These are phyloP conservation scores for Polyodon spathula DNA, from an alignment of 2,113 vertebrate species.

Conservation along the genomic window DNA sequence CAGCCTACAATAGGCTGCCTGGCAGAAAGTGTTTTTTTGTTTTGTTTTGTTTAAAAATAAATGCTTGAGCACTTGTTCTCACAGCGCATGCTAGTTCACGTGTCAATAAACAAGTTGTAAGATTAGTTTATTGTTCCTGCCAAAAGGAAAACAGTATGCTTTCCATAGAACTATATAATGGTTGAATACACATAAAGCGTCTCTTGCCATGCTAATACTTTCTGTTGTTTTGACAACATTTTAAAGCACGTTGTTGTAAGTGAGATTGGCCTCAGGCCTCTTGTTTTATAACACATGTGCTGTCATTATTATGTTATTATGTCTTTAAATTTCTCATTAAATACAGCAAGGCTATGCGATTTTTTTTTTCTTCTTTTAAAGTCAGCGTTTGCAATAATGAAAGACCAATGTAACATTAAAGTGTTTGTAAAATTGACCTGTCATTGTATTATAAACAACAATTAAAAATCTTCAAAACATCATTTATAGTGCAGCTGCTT, in stretches of 20 bases:
- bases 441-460: conserved; percentile 28
- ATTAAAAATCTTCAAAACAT: conserved; percentile 13
- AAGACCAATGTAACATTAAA: conserved; percentile 7
- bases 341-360: conserved; percentile 11
- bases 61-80: conserved; percentile 11
- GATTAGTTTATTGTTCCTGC: conserved; percentile 21
- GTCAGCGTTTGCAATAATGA: conserved; percentile 16
- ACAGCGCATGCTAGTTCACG: conserved; percentile 35
- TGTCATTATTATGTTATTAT: neutral
- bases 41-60: conserved; percentile 22
- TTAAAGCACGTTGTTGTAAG: no score
- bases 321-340: conserved; percentile 13
- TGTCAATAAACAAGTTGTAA: conserved; percentile 34
- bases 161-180: no score
- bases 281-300: no score
- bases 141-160: conserved; percentile 30
- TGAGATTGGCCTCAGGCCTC: no score
- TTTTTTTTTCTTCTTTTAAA: conserved; percentile 8
- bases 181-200: neutral
- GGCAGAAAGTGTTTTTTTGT: conserved; percentile 22
- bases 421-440: conserved; percentile 20
- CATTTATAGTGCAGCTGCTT: no score
- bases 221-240: no score
- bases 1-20: conserved; percentile 27
- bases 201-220: no score